Conservation (phyloP, 1,140 invertebrate genomes). For the Potamilus streckersoni region DNA sequence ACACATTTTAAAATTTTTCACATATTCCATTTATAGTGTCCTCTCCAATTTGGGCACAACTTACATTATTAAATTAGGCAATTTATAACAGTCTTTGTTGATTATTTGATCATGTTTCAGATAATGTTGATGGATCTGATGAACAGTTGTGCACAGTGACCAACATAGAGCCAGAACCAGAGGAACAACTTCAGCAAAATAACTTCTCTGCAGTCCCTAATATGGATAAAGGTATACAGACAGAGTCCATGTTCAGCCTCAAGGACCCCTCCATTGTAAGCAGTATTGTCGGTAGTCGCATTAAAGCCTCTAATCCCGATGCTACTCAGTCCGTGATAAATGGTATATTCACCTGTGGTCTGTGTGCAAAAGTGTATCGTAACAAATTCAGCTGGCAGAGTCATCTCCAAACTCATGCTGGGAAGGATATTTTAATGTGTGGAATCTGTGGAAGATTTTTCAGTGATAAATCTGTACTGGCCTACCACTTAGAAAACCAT, state of each 20-base stretch:
- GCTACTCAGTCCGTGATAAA: slow-evolving; percentile 9
- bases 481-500: slow-evolving; percentile 22
- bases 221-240: slow-evolving; percentile 14
- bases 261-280: slow-evolving; percentile 18
- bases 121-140: too few species aligned
- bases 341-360: slow-evolving; percentile 27
- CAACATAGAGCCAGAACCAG: too few species aligned
- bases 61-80: too few species aligned
- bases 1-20: too few species aligned
- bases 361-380: slow-evolving; percentile 28
- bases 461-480: slow-evolving; percentile 4
- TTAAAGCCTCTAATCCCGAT: slow-evolving; percentile 9
- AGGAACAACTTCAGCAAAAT: too few species aligned
- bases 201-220: too few species aligned
- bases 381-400: slow-evolving; percentile 29
- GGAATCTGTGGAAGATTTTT: slow-evolving; percentile 27
- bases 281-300: slow-evolving; percentile 21
- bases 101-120: too few species aligned
- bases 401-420: slow-evolving; percentile 20
- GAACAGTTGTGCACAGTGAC: too few species aligned
- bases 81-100: too few species aligned
- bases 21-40: too few species aligned
- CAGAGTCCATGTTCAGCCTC: slow-evolving; percentile 27
- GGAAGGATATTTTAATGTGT: slow-evolving; percentile 27
- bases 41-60: too few species aligned